A percentile compares a stretch with the other conserved stretches of the same genome.
These are phyloP conservation scores for Aleiodes sp. DNA, from an alignment of 1,140 invertebrate species.

Conservation along the genomic window DNA sequence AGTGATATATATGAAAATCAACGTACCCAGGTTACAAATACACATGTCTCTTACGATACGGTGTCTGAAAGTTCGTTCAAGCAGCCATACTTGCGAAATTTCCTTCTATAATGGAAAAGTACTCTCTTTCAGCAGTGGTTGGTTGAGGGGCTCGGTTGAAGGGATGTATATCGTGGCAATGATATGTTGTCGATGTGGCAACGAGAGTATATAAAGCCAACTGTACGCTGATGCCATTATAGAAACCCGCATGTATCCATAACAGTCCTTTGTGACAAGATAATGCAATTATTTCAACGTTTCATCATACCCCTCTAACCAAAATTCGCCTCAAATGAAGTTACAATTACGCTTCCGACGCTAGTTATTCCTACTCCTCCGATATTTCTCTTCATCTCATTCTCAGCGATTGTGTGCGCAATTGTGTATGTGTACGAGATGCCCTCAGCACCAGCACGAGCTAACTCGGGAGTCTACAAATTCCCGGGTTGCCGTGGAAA, in stretches of 20 bases:
- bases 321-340: constrained; percentile 68
- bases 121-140: constrained; percentile 29
- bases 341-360: constrained; percentile 62
- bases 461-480: constrained; percentile 54
- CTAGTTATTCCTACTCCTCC: constrained; percentile 39
- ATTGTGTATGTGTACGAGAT: background rate
- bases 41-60: constrained; percentile 50
- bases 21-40: constrained; percentile 17
- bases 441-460: constrained; percentile 28
- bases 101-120: constrained; percentile 27
- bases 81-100: constrained; percentile 60
- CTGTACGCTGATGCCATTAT: background rate
- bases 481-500: constrained; percentile 65
- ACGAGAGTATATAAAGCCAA: background rate
- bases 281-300: constrained; percentile 66
- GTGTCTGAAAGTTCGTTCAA: constrained; percentile 56
- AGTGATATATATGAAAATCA: constrained; percentile 20
- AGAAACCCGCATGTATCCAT: constrained; percentile 60
- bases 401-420: constrained; percentile 31
- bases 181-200: background rate
- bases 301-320: constrained; percentile 64
- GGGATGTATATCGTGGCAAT: constrained; percentile 15
- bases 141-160: constrained; percentile 16
- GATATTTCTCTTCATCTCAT: constrained; percentile 33
- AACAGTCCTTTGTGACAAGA: constrained; percentile 66